Evolutionary conservation across 2,888 invertebrate species (phyloP), one percentile per base, ranked within the genome.

Genomic region (Acholoe squamosa): DNA sequence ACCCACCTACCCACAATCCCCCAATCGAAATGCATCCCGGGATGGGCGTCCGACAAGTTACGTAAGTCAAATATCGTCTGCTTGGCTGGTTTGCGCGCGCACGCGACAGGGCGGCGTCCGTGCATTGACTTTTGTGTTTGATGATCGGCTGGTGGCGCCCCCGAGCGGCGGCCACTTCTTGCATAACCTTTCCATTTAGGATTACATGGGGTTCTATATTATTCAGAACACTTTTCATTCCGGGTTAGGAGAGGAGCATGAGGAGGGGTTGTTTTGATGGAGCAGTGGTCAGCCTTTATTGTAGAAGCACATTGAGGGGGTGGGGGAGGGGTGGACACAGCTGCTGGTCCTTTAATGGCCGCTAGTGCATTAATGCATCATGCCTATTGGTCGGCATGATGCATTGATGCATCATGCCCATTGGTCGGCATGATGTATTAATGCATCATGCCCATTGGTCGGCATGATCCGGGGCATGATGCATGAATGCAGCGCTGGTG

Each of bases 151-250:
- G n/a, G 61, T 61, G 61, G 61, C 61, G 61, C 12, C 12, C 71
- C 43, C 61, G 54, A 54, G 54, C 19, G 61, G 61, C 61, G 61
- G 14, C 12, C 71, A 71, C 14, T n/a, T 28, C 71, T 71, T 71
- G 28, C 71, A 28, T 71, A 71, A 71, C 71, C 28, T 28, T 28
- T 71, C 71, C 71, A 71, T 71, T 71, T 71, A 28, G 71, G 71
- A 71, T 71, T 71, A 71, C 71, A 71, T 71, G 71, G 71, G 71
- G 71, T 71, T 28, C 71, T 71, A 71, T 71, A 71, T 71, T 71
- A 71, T 71, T 71, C 71, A 71, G 71, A 71, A 7, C 14, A 71
- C 71, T 71, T 71, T 71, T 28, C 61, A 43, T 43, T 43, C 5
- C 43, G 43, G 43, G 43, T 43, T 43, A 43, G 43, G 43, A 43